Percentiles rank a stretch among this genome's conserved stretches.
Conservation (phyloP, 92 coral and sea anemone species). For the Epizoanthus ramosus region DNA sequence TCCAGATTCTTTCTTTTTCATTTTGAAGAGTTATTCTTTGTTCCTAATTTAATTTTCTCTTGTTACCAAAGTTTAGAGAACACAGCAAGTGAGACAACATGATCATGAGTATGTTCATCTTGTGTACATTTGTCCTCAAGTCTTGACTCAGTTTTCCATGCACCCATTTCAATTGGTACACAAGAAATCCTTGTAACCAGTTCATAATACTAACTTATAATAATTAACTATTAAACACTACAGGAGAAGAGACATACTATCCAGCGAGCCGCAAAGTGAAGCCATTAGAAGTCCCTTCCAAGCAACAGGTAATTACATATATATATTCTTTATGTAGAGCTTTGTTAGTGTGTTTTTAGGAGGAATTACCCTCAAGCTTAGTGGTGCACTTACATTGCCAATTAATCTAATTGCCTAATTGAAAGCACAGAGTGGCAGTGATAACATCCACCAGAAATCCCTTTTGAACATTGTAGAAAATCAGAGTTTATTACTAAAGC, state of each 20-base stretch:
- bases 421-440: no score
- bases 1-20: no score
- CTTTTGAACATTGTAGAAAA: no score
- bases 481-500: no score
- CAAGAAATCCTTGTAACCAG: no score
- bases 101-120: no score
- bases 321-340: neutral
- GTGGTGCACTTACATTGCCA: no score
- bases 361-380: neutral
- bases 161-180: neutral
- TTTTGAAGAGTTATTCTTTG: neutral
- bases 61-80: no score
- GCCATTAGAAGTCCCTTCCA: neutral
- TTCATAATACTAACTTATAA: neutral
- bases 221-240: neutral
- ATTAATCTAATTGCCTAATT: neutral
- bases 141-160: neutral
- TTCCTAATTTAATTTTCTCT: no score
- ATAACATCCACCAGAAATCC: no score
- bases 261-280: conserved; percentile 11
- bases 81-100: no score
- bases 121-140: no score
- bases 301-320: conserved; percentile 1
- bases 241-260: conserved; percentile 25
- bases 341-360: neutral